Evolutionary conservation across 1,140 invertebrate genomes (phyloP).

Genomic region (Ruditapes philippinarum): DNA sequence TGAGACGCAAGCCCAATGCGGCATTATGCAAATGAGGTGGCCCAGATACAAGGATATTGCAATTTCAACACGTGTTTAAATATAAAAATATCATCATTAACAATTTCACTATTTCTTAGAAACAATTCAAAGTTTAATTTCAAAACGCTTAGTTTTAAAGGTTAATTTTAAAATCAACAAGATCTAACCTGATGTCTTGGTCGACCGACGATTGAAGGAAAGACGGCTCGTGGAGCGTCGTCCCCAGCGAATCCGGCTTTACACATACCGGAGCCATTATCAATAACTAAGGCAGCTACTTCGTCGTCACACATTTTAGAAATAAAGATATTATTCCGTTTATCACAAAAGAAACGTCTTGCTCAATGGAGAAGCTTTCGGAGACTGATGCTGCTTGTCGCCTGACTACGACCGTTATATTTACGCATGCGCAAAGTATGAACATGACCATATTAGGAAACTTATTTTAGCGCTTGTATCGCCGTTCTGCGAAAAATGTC

Average conservation of each 20-base stretch:
- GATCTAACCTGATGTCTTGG: conserved; percentile 90
- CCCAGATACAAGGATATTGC: background rate
- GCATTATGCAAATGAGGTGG: conserved; percentile 28
- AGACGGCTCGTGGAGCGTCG: conserved; percentile 95
- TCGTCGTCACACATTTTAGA: conserved; percentile 94
- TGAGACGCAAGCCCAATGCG: too few relatives aligned
- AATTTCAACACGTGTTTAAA: background rate
- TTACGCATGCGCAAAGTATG: conserved; percentile 46
- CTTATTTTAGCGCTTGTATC: conserved; percentile 3
- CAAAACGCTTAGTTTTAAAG: too few relatives aligned
- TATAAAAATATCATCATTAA: background rate
- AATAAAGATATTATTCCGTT: background rate
- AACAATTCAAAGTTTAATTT: too few relatives aligned
- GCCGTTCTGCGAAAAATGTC: conserved; percentile 20
- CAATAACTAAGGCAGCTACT: conserved; percentile 94
- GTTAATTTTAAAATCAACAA: too few relatives aligned
- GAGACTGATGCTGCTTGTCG: conserved; percentile 9
- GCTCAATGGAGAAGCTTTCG: background rate
- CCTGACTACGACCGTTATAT: background rate
- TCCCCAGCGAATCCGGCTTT: conserved; percentile 97
- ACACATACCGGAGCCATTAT: conserved; percentile 97
- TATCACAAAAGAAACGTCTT: background rate
- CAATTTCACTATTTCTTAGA: too few relatives aligned
- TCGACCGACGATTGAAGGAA: conserved; percentile 95
- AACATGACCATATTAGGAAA: conserved; percentile 63